Percentiles rank a stretch among this genome's conserved stretches.
Conservation (phyloP, 2,888 invertebrate genomes). For the Ischnus inquisitorius region DNA sequence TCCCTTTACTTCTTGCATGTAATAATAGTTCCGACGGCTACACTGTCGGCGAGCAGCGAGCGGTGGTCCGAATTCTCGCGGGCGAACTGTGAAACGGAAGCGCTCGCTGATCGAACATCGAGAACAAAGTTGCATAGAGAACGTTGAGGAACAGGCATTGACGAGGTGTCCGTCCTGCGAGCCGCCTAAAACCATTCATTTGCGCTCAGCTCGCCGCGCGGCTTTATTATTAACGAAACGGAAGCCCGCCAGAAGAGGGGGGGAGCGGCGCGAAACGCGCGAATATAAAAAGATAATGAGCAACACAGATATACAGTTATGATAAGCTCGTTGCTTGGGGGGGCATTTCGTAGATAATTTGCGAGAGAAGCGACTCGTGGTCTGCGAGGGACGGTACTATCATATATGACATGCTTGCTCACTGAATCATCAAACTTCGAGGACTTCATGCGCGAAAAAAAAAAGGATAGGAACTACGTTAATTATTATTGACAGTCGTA, state of each 20-base stretch:
- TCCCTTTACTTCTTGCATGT: slow-evolving; percentile 13
- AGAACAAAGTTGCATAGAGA: slow-evolving; percentile 10
- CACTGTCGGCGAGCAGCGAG: not conserved
- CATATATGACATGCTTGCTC: slow-evolving; percentile 51
- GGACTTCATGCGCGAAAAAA: slow-evolving; percentile 38
- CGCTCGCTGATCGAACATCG: slow-evolving; percentile 42
- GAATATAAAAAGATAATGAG: slow-evolving; percentile 68
- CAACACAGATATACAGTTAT: slow-evolving; percentile 57
- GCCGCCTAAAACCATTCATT: slow-evolving; percentile 18
- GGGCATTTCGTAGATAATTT: slow-evolving; percentile 8
- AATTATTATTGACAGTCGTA: slow-evolving; percentile 11
- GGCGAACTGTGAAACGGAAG: slow-evolving; percentile 8
- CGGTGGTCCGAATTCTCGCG: slow-evolving; percentile 21
- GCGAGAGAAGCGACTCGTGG: slow-evolving; percentile 1
- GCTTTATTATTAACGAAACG: slow-evolving; percentile 73
- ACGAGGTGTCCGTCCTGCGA: slow-evolving; percentile 3
- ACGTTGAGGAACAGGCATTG: slow-evolving; percentile 2
- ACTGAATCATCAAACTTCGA: slow-evolving; percentile 50
- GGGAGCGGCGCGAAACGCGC: slow-evolving; percentile 21
- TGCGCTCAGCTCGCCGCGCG: not conserved
- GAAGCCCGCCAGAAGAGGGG: slow-evolving; percentile 69
- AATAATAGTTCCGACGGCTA: slow-evolving; percentile 4
- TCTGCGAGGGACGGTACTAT: slow-evolving; percentile 26
- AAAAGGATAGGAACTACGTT: slow-evolving; percentile 20
- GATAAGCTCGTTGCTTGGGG: slow-evolving; percentile 26